Evolutionary conservation across 2,797 vertebrate species (phyloP).

Genomic region (Pristis pectinata): DNA sequence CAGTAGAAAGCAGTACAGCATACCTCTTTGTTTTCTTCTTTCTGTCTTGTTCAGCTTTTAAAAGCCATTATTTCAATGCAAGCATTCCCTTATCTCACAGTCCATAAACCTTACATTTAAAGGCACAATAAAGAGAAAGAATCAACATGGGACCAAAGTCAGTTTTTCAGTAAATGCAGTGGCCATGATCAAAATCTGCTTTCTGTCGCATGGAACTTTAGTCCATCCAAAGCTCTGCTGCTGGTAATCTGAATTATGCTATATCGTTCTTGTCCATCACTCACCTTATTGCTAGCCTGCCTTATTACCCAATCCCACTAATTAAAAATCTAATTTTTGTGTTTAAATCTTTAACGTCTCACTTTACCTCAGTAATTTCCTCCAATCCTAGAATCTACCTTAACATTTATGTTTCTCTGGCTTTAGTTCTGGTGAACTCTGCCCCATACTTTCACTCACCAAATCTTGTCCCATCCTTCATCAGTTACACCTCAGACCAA

Average conservation of each 20-base stretch:
- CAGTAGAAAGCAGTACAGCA: not conserved
- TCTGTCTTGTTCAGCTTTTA: not conserved
- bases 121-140: not conserved
- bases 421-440: not conserved
- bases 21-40: not conserved
- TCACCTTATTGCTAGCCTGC: not conserved
- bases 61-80: not conserved
- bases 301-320: not conserved
- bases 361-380: not conserved
- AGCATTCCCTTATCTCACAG: not conserved
- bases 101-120: not conserved
- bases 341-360: not conserved
- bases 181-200: not conserved
- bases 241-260: not conserved
- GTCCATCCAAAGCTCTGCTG: not conserved
- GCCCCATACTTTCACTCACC: not conserved
- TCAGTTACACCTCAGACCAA: not conserved
- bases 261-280: not conserved
- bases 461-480: too few relatives aligned
- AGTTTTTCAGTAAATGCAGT: not conserved
- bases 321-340: not conserved
- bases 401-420: not conserved
- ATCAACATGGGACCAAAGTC: not conserved
- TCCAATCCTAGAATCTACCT: not conserved
- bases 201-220: not conserved